Base-by-base conservation (phyloP, 2,888 invertebrate genomes). In the Parnassius apollo region DNA sequence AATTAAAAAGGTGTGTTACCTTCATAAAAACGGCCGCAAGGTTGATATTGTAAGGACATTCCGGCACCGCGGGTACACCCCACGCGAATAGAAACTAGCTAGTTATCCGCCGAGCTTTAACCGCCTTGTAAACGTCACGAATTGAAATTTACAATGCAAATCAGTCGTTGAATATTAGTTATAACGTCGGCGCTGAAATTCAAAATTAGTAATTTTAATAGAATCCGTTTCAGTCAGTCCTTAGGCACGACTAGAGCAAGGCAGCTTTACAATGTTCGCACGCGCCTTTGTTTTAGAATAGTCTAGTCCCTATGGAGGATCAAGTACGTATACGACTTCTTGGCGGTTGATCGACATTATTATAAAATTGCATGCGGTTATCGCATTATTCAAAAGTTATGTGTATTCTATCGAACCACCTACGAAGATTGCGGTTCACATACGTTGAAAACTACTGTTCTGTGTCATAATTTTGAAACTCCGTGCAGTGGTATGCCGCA, bases 151-250 rank as follows among this genome's bases (percentile, higher is more conserved):
- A 90, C 91, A 91, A 87, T 91, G 90, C 91, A 91, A 91, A 91
- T 91, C 81, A 85, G 78, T 78, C 76, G 85, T 83, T 88, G 86
- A 88, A 89, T 91, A 90, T 90, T 91, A 90, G 86, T 88, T 88
- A 87, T 79, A 88, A 82, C 88, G 88, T 86, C 87, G 84, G 81
- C 80, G 78, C 79, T 83, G 86, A 87, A 89, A 86, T 88, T 91
- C 86, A 88, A 91, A 91, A 90, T 91, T 88, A 88, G 76, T 86
- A 84, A 91, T 88, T 91, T 90, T 88, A 91, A 88, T 91, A 89
- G 86, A 80, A 84, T 81, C 81, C 80, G 87, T 87, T 84, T 86
- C 91, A 91, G 91, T 91, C 85, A 82, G 81, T 82, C 83, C 81
- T 82, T 82, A 77, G 88, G 83, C 88, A 85, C 85, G 85, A 83